Evolutionary conservation across 2,797 vertebrate species (phyloP), one percentile per base, ranked within the genome.

Genomic region (Antrozous pallidus): DNA sequence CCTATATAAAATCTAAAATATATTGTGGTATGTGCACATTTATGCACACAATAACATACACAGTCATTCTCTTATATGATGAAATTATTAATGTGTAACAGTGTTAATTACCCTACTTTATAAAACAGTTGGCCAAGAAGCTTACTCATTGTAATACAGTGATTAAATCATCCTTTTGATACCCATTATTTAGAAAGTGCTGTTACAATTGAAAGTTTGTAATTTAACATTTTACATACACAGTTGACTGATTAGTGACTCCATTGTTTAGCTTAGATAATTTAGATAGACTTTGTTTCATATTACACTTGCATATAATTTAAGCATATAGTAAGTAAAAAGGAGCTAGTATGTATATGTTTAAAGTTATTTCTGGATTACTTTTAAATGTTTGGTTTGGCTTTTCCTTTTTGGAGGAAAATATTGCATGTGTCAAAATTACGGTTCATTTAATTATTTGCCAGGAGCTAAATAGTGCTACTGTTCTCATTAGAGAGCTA

Each of bases 341-440:
- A 61, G 56, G 56, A 58, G 58, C 28, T 91, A 79, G 49, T 38
- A 73, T 90, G 36, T 89, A 96, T 93, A 93, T 90, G 14, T 78
- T 75, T 93, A 90, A 79, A 91, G 73, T 51, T 91, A 17, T 89
- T 93, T 88, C 56, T 93, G 40, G 86, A 73, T 94, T 91, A 63
- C 36, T 95, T 94, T 92, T 58, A 56, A 90, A 89, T 58, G 47
- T 90, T 96, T 93, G 33, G 38, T 70, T 94, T 96, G 54, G 31
- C 36, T 88, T 95, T 96, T 94, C 51, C 83, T 74, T 91, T 94
- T 80, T 85, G 36, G 75, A 95, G 14, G 28, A 93, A 79, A 95
- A 85, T 80, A 89, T 16, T 92, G 61, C 14, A 79, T 88, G 58
- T 96, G 26, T 95, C 51, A 95, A 71, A 96, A 45, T 54, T 47